Conservation (phyloP, 2,797 vertebrate genomes). For the Melanogrammus aeglefinus region DNA sequence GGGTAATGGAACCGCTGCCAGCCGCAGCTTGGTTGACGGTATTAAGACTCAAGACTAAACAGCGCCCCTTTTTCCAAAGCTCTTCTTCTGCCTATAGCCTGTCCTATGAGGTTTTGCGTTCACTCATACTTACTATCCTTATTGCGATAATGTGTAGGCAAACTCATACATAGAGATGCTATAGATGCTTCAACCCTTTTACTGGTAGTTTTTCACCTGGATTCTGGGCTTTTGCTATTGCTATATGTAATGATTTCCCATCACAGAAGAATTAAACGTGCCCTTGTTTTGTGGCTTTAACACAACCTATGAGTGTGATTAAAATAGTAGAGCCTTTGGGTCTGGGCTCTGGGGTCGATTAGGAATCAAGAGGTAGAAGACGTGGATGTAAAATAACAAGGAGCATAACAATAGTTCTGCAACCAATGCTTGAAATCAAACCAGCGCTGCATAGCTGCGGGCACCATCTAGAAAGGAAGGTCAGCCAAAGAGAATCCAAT, state of each 20-base stretch:
- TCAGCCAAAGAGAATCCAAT: not conserved
- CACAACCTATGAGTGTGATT: not conserved
- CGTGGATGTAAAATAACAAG: slow-evolving; percentile 65
- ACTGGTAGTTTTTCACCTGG: not conserved
- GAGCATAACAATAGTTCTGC: slow-evolving; percentile 33
- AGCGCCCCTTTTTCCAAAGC: not conserved
- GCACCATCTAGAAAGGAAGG: slow-evolving; percentile 7
- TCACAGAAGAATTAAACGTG: not conserved
- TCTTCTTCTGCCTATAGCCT: not conserved
- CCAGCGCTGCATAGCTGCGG: slow-evolving; percentile 21
- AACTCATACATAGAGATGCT: too few relatives aligned
- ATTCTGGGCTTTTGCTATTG: not conserved
- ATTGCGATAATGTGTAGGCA: too few relatives aligned
- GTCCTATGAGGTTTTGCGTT: not conserved
- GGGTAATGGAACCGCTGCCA: too few relatives aligned
- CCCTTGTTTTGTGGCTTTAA: not conserved
- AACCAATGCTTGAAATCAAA: slow-evolving; percentile 37
- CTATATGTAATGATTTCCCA: not conserved
- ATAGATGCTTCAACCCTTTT: not conserved
- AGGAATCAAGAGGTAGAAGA: slow-evolving; percentile 42
- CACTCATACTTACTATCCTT: not conserved
- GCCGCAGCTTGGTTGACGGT: too few relatives aligned
- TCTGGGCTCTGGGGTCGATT: slow-evolving; percentile 55
- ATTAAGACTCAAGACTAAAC: not conserved
- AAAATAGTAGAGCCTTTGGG: slow-evolving; percentile 15